Percentiles rank a stretch among this genome's conserved stretches.
These are phyloP conservation scores for Spodoptera littoralis DNA, from an alignment of 2,888 invertebrate species.

Conservation along the genomic window DNA sequence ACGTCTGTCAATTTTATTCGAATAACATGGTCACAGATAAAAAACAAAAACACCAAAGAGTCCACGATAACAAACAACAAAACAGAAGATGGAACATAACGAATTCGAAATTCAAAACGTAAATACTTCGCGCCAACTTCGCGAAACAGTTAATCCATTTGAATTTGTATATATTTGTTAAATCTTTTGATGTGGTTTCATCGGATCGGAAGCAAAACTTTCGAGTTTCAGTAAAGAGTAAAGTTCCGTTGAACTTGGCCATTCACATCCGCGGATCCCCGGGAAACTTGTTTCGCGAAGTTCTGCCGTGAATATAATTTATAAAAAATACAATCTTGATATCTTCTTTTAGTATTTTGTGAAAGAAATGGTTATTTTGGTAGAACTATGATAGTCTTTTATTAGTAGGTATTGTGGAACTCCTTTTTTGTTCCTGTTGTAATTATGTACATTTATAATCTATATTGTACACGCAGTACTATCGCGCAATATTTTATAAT, in stretches of 20 bases:
- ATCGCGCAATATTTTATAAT: too few relatives aligned
- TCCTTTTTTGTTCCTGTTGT: too few relatives aligned
- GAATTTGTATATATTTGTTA: conserved; percentile 55
- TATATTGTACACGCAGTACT: too few relatives aligned
- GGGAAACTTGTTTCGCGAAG: conserved; percentile 59
- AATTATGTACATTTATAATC: too few relatives aligned
- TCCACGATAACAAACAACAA: conserved; percentile 16
- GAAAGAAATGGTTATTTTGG: background rate
- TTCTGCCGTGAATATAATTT: conserved; percentile 66
- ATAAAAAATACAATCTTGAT: conserved; percentile 49
- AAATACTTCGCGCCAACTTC: conserved; percentile 40
- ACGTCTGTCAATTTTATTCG: background rate
- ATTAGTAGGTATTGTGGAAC: too few relatives aligned
- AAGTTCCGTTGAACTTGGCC: conserved; percentile 68
- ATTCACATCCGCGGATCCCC: conserved; percentile 61
- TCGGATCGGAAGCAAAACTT: conserved; percentile 61
- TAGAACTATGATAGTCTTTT: background rate
- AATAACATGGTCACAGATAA: background rate
- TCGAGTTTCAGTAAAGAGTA: conserved; percentile 61
- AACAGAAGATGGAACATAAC: conserved; percentile 26
- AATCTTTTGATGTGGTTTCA: conserved; percentile 65
- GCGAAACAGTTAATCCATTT: conserved; percentile 53
- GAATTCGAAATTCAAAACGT: conserved; percentile 41
- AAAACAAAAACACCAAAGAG: conserved; percentile 3
- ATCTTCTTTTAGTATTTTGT: conserved; percentile 31